Evolutionary conservation across 2,888 invertebrate species (phyloP), one percentile per base, ranked within the genome.

Genomic region (Diogma glabrata): DNA sequence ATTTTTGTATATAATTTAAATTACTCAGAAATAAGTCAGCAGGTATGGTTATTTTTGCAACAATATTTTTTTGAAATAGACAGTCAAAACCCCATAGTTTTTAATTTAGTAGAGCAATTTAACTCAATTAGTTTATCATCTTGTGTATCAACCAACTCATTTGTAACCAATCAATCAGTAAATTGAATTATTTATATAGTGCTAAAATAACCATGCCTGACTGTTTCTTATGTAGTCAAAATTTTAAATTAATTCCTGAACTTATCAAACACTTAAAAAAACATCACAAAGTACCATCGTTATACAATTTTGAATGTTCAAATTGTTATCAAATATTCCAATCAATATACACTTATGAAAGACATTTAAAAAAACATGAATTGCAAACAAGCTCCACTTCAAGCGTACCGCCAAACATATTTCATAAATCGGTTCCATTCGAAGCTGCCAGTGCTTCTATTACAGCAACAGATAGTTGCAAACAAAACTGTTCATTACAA

Each of bases 291-390:
- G 12, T 7, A 33, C 33, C 33, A 6, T 33, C 33, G 16, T 33
- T 33, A 33, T 33, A 33, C n/a, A 36, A 36, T 36, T 36, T 36
- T 36, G 36, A 36, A 36, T 36, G 36, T 36, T 36, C n/a, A 36
- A 36, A 36, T 36, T 36, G 36, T 5, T 36, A 14, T 12, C 36
- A 36, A 36, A 36, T 36, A 36, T 36, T 36, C 16, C 28, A 28
- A 28, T 28, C 28, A 3, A 28, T 28, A 12, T 2, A 12, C 10
- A n/a, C 4, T 28, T n/a, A n/a, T 12, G 3, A 28, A 28, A 28
- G 28, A 3, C 28, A 28, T 28, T 28, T 28, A 28, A 28, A 28
- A 28, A 28, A 28, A 28, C 28, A 28, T 28, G 28, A 12, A 12
- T 28, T 28, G 28, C n/a, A 10, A 28, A 28, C 28, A 28, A 28